Percentiles rank a stretch among this genome's conserved stretches.
phyloP scores from a whole-genome alignment of 1,140 invertebrate species.

The Tribolium madens region DNA sequence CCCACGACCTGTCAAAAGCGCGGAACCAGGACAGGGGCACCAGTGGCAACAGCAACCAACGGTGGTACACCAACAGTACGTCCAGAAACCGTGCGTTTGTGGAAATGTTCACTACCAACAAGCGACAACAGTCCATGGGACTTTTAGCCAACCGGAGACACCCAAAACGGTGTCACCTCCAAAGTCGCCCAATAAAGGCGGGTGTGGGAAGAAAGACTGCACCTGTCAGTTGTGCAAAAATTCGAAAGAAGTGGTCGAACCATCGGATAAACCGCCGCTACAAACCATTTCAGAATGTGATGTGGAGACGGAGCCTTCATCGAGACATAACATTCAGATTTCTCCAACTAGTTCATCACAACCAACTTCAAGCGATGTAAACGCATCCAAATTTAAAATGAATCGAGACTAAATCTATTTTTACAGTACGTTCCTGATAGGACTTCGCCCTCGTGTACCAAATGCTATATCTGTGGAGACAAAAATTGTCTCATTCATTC shows the following conservation, averaged over 20 bases:
- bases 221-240: background rate
- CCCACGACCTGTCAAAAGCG: background rate
- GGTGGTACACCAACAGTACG: slow-evolving; percentile 30
- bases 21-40: too few species aligned
- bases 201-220: background rate
- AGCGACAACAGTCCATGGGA: slow-evolving; percentile 15
- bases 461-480: background rate
- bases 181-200: background rate
- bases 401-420: background rate
- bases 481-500: background rate
- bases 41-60: slow-evolving; percentile 1
- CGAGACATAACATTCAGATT: background rate
- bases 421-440: background rate
- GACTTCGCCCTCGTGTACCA: background rate
- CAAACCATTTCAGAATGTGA: slow-evolving; percentile 23
- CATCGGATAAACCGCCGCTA: background rate
- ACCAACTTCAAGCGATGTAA: background rate
- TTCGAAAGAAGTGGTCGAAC: background rate
- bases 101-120: slow-evolving; percentile 38
- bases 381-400: background rate
- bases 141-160: background rate
- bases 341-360: background rate
- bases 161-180: background rate
- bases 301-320: background rate
- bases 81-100: slow-evolving; percentile 32